phyloP scores from a whole-genome alignment of 2,113 vertebrate species.

The Atractosteus spatula region DNA sequence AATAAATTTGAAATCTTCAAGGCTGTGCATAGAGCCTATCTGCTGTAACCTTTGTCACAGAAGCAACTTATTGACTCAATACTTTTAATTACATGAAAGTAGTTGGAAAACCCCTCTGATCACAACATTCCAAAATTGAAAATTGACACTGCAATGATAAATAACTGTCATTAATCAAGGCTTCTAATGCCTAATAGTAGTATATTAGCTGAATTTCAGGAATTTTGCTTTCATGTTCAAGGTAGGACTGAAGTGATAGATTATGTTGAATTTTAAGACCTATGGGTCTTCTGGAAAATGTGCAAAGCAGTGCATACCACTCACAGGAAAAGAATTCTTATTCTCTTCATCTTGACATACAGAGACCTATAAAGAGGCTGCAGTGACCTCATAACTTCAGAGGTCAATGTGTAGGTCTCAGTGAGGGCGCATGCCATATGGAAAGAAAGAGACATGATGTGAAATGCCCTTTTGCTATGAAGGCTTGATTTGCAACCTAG shows the following conservation, averaged over 20 bases:
- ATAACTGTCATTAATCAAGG: too few species aligned
- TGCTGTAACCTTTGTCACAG: too few species aligned
- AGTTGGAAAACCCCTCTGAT: too few species aligned
- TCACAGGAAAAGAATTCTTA: constrained; percentile 9
- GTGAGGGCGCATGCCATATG: constrained; percentile 26
- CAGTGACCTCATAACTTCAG: constrained; percentile 29
- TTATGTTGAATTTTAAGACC: constrained; percentile 7
- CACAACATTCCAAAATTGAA: too few species aligned
- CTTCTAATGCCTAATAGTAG: too few species aligned
- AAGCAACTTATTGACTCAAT: too few species aligned
- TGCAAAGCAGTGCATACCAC: constrained; percentile 28
- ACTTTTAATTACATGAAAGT: too few species aligned
- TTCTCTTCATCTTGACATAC: constrained; percentile 25
- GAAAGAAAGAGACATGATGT: constrained; percentile 17
- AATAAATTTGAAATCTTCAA: too few species aligned
- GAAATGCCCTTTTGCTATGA: background rate
- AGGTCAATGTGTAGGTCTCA: constrained; percentile 32
- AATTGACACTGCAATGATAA: too few species aligned
- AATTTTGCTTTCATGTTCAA: constrained; percentile 34
- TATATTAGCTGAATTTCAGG: constrained; percentile 9
- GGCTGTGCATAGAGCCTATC: too few species aligned
- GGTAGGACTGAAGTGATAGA: constrained; percentile 5
- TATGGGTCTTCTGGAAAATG: constrained; percentile 12
- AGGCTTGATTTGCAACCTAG: too few species aligned
- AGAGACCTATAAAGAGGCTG: constrained; percentile 29